phyloP scores from a whole-genome alignment of 64 coral and sea anemone genomes.

The Pocillopora damicornis region DNA sequence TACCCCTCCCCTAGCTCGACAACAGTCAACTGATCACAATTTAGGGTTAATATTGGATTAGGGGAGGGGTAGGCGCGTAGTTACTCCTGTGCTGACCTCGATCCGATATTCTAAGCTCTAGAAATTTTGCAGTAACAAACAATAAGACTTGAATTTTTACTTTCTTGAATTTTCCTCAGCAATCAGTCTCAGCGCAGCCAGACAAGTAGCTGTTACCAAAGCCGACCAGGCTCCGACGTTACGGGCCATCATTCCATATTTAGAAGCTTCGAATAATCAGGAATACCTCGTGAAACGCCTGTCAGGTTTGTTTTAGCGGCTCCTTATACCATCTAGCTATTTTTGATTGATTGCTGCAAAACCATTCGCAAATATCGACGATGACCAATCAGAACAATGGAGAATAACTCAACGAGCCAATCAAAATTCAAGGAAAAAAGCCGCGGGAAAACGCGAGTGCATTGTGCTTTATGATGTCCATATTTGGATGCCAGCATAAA shows the following conservation, averaged over 20 bases:
- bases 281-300: constrained; percentile 95
- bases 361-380: too few relatives aligned
- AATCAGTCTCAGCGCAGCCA: constrained; percentile 75
- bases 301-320: constrained; percentile 43
- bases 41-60: too few relatives aligned
- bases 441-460: too few relatives aligned
- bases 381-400: too few relatives aligned
- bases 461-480: too few relatives aligned
- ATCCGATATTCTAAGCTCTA: too few relatives aligned
- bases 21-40: too few relatives aligned
- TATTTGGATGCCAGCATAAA: too few relatives aligned
- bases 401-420: too few relatives aligned
- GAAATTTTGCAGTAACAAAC: background rate
- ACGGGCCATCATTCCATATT: constrained; percentile 79
- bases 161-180: constrained; percentile 37
- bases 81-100: too few relatives aligned
- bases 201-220: constrained; percentile 90
- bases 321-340: background rate
- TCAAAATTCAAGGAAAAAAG: too few relatives aligned
- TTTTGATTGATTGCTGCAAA: background rate
- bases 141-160: background rate
- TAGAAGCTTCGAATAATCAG: constrained; percentile 94
- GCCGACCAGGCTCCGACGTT: constrained; percentile 88
- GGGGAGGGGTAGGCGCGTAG: too few relatives aligned
- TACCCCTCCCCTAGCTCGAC: background rate